phyloP scores from a whole-genome alignment of 2,113 vertebrate genomes.

The Spilogale gracilis region DNA sequence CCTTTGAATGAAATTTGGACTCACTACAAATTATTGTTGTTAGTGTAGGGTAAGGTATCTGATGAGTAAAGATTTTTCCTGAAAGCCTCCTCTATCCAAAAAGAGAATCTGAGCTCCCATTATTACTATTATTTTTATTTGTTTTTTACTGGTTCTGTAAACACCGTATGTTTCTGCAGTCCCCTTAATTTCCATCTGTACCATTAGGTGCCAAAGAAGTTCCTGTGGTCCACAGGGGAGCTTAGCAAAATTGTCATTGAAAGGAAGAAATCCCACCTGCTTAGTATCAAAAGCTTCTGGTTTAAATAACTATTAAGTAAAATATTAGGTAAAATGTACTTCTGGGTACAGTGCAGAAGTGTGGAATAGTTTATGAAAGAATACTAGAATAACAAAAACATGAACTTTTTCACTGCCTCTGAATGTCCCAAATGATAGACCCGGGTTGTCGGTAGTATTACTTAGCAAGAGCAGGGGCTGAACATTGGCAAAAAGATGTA shows the following conservation, averaged over 20 bases:
- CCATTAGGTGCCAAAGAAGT: constrained; percentile 33
- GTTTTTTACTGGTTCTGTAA: background rate
- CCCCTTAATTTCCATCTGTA: background rate
- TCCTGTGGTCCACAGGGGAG: background rate
- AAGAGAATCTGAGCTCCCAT: background rate
- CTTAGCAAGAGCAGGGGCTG: background rate
- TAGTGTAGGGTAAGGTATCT: background rate
- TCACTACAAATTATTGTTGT: background rate
- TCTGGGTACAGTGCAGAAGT: background rate
- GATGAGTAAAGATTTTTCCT: constrained; percentile 18
- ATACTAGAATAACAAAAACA: background rate
- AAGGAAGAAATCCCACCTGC: constrained; percentile 47
- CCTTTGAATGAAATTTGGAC: background rate
- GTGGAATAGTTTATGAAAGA: constrained; percentile 14
- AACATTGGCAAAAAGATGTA: background rate
- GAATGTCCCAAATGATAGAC: background rate
- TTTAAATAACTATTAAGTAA: constrained; percentile 44
- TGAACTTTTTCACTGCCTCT: background rate
- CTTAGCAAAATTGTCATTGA: constrained; percentile 1
- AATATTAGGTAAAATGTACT: constrained; percentile 1
- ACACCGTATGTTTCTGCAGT: background rate
- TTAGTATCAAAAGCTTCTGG: background rate
- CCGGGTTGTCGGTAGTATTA: background rate
- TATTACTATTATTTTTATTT: background rate
- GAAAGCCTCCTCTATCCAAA: background rate